These are phyloP conservation scores for Dexiosoma caninum DNA, from an alignment of 2,888 invertebrate species.

Conservation along the genomic window DNA sequence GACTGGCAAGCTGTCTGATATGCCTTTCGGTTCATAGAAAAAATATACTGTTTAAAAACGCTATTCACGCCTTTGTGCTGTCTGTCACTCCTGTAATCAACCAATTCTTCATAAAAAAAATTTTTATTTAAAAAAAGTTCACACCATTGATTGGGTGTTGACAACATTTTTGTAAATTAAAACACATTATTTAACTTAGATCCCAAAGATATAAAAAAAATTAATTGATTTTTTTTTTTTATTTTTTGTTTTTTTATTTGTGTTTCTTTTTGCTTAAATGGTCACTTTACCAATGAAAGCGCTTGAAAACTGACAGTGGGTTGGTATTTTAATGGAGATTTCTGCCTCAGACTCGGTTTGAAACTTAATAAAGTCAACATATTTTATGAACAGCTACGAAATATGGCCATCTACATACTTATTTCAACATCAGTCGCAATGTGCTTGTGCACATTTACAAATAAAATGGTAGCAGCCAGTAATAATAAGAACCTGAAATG, in stretches of 20 bases:
- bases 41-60: no score
- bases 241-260: slow-evolving; percentile 11
- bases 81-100: no score
- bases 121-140: neutral
- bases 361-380: slow-evolving; percentile 38
- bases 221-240: slow-evolving; percentile 8
- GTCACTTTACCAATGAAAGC: neutral
- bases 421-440: neutral
- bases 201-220: slow-evolving; percentile 35
- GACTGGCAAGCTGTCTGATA: no score
- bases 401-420: no score
- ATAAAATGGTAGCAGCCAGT: neutral
- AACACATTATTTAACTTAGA: slow-evolving; percentile 10
- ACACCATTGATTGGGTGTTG: neutral
- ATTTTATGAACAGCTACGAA: neutral
- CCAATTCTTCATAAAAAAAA: no score
- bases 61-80: no score
- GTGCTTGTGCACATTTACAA: neutral
- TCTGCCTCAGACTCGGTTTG: slow-evolving; percentile 8
- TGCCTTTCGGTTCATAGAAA: no score
- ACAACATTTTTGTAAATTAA: neutral
- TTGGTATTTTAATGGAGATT: slow-evolving; percentile 44
- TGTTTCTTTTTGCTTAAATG: slow-evolving; percentile 15
- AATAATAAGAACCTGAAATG: slow-evolving; percentile 32
- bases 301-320: slow-evolving; percentile 46